A percentile compares a stretch with the other conserved stretches of the same genome.
Evolutionary conservation across 2,888 invertebrate genomes (phyloP).

Genomic region (Dascillus cervinus): DNA sequence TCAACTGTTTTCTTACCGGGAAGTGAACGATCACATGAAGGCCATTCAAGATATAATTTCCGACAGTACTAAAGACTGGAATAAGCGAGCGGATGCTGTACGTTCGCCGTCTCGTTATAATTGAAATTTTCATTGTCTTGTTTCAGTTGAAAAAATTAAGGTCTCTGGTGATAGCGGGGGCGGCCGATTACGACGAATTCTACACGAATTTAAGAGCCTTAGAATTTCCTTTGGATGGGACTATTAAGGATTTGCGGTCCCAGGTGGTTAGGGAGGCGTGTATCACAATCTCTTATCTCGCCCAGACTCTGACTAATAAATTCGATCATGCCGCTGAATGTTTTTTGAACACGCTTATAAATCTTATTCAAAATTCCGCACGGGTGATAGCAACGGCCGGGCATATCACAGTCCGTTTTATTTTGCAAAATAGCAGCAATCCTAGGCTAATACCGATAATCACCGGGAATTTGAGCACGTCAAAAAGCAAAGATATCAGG

Average conservation of each 20-base stretch:
- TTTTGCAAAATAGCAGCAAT: conserved; percentile 76
- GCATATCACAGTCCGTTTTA: conserved; percentile 76
- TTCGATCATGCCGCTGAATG: conserved; percentile 81
- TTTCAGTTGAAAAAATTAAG: conserved; percentile 78
- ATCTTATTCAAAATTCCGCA: conserved; percentile 89
- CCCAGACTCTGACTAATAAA: conserved; percentile 74
- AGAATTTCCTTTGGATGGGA: conserved; percentile 72
- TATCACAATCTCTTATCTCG: conserved; percentile 87
- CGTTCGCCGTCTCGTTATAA: conserved; percentile 31
- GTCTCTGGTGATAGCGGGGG: conserved; percentile 74
- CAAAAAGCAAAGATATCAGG: conserved; percentile 90
- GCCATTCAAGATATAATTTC: conserved; percentile 66
- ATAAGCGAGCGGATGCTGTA: conserved; percentile 86
- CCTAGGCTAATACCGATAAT: conserved; percentile 75
- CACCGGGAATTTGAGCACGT: conserved; percentile 62
- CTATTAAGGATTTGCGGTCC: conserved; percentile 83
- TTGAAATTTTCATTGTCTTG: conserved; percentile 20
- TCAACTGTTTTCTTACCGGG: conserved; percentile 74
- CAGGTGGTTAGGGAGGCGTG: conserved; percentile 93
- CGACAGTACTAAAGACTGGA: conserved; percentile 86
- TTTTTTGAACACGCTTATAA: conserved; percentile 75
- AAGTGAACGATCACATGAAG: conserved; percentile 74
- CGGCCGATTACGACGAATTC: conserved; percentile 63
- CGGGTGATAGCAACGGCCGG: conserved; percentile 87
- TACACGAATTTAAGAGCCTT: conserved; percentile 66